phyloP scores from a whole-genome alignment of 2,888 invertebrate genomes.

The Chromoteleia sp. region DNA sequence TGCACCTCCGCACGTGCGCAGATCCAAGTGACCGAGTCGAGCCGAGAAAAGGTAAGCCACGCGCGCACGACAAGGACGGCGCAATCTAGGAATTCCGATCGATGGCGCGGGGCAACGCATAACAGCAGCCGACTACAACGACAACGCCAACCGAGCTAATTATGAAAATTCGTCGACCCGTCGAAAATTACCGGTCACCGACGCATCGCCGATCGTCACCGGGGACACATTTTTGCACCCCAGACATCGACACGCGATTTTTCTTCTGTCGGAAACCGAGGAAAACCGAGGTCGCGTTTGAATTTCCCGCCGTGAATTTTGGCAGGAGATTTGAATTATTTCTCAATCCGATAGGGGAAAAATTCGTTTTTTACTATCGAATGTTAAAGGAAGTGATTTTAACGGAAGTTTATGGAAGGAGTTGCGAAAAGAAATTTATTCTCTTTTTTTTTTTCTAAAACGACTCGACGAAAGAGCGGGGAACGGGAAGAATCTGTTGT shows the following conservation, averaged over 20 bases:
- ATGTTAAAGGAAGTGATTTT: not conserved
- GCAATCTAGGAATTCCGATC: constrained; percentile 66
- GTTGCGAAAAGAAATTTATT: too few relatives aligned
- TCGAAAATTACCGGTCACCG: constrained; percentile 3
- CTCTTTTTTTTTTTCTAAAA: not conserved
- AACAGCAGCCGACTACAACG: constrained; percentile 62
- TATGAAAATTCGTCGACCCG: constrained; percentile 45
- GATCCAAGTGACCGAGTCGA: constrained; percentile 40
- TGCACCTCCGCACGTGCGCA: constrained; percentile 66
- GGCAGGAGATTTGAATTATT: constrained; percentile 22
- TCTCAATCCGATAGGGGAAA: not conserved
- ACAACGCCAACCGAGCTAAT: constrained; percentile 55
- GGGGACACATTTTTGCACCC: too few relatives aligned
- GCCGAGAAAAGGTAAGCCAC: constrained; percentile 49
- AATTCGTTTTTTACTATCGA: not conserved
- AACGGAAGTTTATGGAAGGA: too few relatives aligned
- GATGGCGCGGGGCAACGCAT: constrained; percentile 46
- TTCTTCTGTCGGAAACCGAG: not conserved
- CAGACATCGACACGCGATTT: not conserved
- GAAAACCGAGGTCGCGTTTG: not conserved
- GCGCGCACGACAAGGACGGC: constrained; percentile 49
- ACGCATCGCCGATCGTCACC: not conserved
- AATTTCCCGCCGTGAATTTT: constrained; percentile 14
- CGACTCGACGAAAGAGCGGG: not conserved
- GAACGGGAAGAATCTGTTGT: not conserved